Evolutionary conservation across 2,797 vertebrate genomes (phyloP), one percentile per base, ranked within the genome.

Genomic region (Ptychadena robeensis): DNA sequence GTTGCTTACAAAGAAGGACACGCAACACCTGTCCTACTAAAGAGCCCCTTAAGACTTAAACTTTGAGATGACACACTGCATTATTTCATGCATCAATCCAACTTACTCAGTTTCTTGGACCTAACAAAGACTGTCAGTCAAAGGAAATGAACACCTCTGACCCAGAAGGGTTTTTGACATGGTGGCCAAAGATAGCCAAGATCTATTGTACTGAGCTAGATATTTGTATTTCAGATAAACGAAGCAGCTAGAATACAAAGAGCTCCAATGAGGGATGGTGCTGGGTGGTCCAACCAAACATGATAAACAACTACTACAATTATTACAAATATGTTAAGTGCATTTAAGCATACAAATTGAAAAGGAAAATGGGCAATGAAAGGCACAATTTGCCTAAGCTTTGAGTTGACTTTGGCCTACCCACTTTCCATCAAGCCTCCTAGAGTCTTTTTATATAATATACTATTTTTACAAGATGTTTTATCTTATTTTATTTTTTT

Each of bases 31-130:
- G 65, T 79, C 63, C 14, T 25, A 67, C 61, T 53, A 61, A 32
- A 68, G 44, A 79, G n/a, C 72, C 61, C 35, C 72, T 65, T 77
- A 77, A 77, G 35, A 28, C 73, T 44, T 76, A 78, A 66, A 78
- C 37, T 22, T 38, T 11, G 72, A 74, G 35, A 74, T 25, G 22
- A 57, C 53, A 74, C 57, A 32, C 27, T 67, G 25, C 28, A 78
- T 67, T 78, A 44, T 78, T 78, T 25, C 63, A 40, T 34, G 63
- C 64, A 78, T 48, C 75, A 67, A 67, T 67, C 38, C 27, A 57
- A 9, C 64, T 69, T 68, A 68, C 69, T 44, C 25, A 66, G 65
- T 68, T 79, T 53, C 65, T 57, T 31, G 65, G 57, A 57, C 11
- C 53, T 79, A 48, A 68, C 65, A 69, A 79, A 57, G 40, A 37